A percentile compares a stretch with the other conserved stretches of the same genome.
Conservation (phyloP, 1,140 invertebrate species). For the Neodiprion lecontei region DNA sequence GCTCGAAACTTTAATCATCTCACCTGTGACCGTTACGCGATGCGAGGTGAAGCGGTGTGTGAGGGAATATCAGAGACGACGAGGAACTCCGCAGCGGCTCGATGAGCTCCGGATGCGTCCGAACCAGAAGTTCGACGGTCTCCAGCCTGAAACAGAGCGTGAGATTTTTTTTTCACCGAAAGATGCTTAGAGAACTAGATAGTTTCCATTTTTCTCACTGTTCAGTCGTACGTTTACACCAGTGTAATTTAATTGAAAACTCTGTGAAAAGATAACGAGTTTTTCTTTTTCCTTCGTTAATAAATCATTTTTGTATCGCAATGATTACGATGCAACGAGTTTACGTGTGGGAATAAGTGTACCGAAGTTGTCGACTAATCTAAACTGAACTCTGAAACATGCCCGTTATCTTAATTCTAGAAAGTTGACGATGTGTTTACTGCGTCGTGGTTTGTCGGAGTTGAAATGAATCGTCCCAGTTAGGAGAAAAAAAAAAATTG, state of each 20-base stretch:
- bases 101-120: slow-evolving; percentile 80
- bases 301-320: too few species aligned
- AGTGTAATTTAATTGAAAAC: background rate
- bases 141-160: slow-evolving; percentile 71
- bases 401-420: too few species aligned
- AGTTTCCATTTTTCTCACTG: too few species aligned
- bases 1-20: slow-evolving; percentile 48
- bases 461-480: too few species aligned
- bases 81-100: slow-evolving; percentile 70
- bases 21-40: slow-evolving; percentile 91
- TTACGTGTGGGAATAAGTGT: too few species aligned
- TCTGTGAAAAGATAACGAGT: background rate
- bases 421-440: too few species aligned
- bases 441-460: too few species aligned
- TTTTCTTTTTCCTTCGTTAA: too few species aligned
- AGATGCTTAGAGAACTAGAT: slow-evolving; percentile 11
- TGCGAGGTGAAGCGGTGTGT: slow-evolving; percentile 93
- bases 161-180: background rate
- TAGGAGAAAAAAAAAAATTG: too few species aligned
- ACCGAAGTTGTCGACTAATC: too few species aligned
- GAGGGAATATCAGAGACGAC: slow-evolving; percentile 71
- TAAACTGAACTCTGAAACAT: too few species aligned
- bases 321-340: too few species aligned
- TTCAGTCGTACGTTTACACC: background rate
- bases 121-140: slow-evolving; percentile 85